These are phyloP conservation scores for Andricus quercusramuli DNA, from an alignment of 2,888 invertebrate species.

Conservation along the genomic window DNA sequence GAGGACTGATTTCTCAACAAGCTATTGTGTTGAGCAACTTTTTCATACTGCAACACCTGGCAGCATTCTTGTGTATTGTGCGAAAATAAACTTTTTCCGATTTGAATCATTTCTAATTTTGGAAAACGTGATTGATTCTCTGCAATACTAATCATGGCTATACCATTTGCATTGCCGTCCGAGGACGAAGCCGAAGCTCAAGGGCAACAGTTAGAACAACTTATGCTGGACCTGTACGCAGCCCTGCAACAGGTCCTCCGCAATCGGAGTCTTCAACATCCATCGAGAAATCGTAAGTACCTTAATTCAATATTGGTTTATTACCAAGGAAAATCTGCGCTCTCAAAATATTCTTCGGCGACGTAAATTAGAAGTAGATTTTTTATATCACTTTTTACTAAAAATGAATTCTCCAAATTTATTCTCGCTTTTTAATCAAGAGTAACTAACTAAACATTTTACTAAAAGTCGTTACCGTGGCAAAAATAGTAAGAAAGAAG, in stretches of 20 bases:
- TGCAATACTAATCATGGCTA: constrained; percentile 68
- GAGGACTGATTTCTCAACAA: not conserved
- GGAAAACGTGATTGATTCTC: not conserved
- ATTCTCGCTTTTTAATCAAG: no score
- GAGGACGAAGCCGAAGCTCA: constrained; percentile 72
- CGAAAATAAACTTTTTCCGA: not conserved
- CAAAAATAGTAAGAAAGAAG: no score
- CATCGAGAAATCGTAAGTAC: constrained; percentile 76
- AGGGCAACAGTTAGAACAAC: constrained; percentile 73
- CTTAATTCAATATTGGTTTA: not conserved
- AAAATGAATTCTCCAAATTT: no score
- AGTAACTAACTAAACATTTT: no score
- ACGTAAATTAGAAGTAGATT: no score
- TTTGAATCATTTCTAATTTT: not conserved
- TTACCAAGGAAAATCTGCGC: no score
- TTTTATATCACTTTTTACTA: no score
- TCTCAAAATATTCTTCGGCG: no score
- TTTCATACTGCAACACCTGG: not conserved
- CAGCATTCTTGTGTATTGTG: not conserved
- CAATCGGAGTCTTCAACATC: constrained; percentile 71
- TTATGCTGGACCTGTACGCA: constrained; percentile 74
- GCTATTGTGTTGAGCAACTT: not conserved
- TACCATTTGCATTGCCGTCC: constrained; percentile 73
- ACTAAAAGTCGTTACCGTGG: no score
- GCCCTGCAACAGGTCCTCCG: constrained; percentile 76